These are phyloP conservation scores for Menidia menidia DNA, from an alignment of 2,797 vertebrate genomes.

Conservation along the genomic window DNA sequence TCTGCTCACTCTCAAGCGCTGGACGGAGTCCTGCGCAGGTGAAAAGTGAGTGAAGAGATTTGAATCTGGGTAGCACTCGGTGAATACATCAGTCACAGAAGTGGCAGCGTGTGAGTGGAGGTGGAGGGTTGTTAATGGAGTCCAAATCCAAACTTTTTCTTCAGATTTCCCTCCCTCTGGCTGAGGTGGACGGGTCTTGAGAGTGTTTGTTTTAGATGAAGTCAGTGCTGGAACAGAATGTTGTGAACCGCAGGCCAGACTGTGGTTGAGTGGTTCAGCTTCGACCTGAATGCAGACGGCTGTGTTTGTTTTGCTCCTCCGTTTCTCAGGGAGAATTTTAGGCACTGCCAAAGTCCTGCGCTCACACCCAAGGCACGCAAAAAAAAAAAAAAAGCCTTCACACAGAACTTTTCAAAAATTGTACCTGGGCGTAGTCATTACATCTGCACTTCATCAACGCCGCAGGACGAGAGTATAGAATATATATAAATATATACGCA, in stretches of 20 bases:
- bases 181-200: constrained; percentile 66
- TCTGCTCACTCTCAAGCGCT: constrained; percentile 43
- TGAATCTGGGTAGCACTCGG: constrained; percentile 40
- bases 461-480: constrained; percentile 24
- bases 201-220: constrained; percentile 80
- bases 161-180: constrained; percentile 60
- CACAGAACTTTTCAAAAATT: constrained; percentile 41
- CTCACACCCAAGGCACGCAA: constrained; percentile 80
- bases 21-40: constrained; percentile 60
- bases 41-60: constrained; percentile 65
- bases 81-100: constrained; percentile 38
- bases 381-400: constrained; percentile 73
- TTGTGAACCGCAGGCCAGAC: constrained; percentile 77
- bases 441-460: constrained; percentile 65
- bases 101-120: constrained; percentile 20
- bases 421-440: constrained; percentile 75
- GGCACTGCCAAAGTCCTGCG: constrained; percentile 72
- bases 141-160: constrained; percentile 53
- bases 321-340: constrained; percentile 78
- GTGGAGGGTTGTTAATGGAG: constrained; percentile 57
- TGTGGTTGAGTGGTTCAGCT: constrained; percentile 71
- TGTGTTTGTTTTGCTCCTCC: constrained; percentile 80
- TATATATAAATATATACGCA: neutral
- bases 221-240: constrained; percentile 78
- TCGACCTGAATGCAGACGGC: constrained; percentile 75